These are phyloP conservation scores for Lacerta viridis DNA, from an alignment of 2,797 vertebrate species.

Conservation along the genomic window DNA sequence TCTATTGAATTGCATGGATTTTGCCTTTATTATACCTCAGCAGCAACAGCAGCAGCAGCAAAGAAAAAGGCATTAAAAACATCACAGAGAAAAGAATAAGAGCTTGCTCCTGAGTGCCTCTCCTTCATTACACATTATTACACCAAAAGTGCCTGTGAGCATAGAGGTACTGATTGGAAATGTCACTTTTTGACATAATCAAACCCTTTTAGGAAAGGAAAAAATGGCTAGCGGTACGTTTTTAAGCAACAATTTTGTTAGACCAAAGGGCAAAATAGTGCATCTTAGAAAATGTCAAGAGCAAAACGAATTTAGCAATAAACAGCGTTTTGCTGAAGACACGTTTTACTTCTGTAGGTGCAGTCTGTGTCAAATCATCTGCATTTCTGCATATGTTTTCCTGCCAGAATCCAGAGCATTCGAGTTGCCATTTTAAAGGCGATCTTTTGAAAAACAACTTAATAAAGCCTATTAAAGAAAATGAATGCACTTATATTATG, in stretches of 20 bases:
- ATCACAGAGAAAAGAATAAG: constrained; percentile 1
- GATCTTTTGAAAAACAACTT: background rate
- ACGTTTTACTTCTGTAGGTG: constrained; percentile 20
- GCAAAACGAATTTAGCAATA: constrained; percentile 38
- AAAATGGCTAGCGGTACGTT: constrained; percentile 38
- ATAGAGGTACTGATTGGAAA: constrained; percentile 25
- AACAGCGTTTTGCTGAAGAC: background rate
- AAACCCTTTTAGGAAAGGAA: constrained; percentile 23
- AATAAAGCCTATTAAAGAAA: constrained; percentile 36
- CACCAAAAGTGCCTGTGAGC: constrained; percentile 17
- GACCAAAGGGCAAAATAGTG: constrained; percentile 26
- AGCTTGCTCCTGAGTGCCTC: constrained; percentile 10
- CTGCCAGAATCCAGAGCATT: background rate
- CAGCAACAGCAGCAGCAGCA: background rate
- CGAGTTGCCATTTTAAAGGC: background rate
- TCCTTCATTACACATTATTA: background rate
- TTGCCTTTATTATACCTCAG: constrained; percentile 3
- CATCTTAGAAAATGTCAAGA: constrained; percentile 44
- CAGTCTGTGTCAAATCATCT: constrained; percentile 1
- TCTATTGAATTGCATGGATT: constrained; percentile 21
- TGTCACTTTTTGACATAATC: constrained; percentile 43
- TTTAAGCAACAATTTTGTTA: constrained; percentile 43
- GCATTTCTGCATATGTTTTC: constrained; percentile 33
- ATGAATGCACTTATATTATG: constrained; percentile 7
- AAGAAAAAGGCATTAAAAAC: background rate